Percentiles rank a stretch among this genome's conserved stretches.
These are phyloP conservation scores for Clytia hemisphaerica DNA, from an alignment of 30 jellyfish, hydroid and myxozoan genomes.

Conservation along the genomic window DNA sequence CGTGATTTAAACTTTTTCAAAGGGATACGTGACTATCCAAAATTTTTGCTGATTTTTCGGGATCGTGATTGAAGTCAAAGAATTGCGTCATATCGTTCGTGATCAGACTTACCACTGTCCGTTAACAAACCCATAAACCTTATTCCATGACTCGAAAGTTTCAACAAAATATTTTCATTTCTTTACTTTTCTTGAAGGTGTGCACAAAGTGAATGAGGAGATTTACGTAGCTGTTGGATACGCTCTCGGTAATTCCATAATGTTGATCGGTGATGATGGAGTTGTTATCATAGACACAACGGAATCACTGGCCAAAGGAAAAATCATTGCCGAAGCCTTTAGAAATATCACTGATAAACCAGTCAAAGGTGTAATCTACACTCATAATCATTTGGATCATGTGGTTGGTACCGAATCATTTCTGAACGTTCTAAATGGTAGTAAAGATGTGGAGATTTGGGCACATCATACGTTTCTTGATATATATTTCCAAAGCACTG, in stretches of 20 bases:
- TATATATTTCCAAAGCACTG: not conserved
- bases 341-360: slow-evolving; percentile 17
- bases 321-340: not conserved
- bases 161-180: too few relatives aligned
- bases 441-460: slow-evolving; percentile 10
- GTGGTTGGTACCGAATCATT: slow-evolving; percentile 3
- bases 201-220: not conserved
- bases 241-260: slow-evolving; percentile 4
- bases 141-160: too few relatives aligned
- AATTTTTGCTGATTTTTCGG: too few relatives aligned
- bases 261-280: slow-evolving; percentile 19
- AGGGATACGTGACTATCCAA: too few relatives aligned
- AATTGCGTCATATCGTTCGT: too few relatives aligned
- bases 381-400: slow-evolving; percentile 13
- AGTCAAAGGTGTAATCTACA: slow-evolving; percentile 3
- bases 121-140: too few relatives aligned
- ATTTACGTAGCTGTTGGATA: not conserved
- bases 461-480: slow-evolving; percentile 5
- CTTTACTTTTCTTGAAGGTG: too few relatives aligned
- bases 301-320: not conserved
- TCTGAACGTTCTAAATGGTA: not conserved
- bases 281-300: slow-evolving; percentile 10
- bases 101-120: too few relatives aligned
- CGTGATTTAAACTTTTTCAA: too few relatives aligned
- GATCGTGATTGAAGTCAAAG: too few relatives aligned